These are phyloP conservation scores for Solen grandis DNA, from an alignment of 1,140 invertebrate species.

Conservation along the genomic window DNA sequence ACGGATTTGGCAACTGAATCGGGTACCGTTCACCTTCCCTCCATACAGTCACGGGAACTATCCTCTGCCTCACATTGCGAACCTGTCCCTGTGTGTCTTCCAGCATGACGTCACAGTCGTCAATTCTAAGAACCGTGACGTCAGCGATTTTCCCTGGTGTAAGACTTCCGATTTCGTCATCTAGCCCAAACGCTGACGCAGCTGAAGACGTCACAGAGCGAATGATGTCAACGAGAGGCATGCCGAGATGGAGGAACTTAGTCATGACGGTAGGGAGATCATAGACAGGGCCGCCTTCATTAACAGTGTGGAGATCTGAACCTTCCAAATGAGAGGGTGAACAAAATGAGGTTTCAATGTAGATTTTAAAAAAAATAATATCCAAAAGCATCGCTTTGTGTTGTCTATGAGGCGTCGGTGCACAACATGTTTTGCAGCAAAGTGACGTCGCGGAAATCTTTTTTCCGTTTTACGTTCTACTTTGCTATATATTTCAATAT, in stretches of 20 bases:
- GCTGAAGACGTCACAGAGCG: constrained; percentile 68
- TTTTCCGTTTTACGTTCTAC: too few species aligned
- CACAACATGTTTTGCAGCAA: too few species aligned
- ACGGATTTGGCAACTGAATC: constrained; percentile 42
- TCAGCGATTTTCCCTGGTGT: constrained; percentile 69
- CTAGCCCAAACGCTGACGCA: constrained; percentile 65
- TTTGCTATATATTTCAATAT: too few species aligned
- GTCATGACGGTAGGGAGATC: constrained; percentile 74
- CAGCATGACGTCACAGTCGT: constrained; percentile 61
- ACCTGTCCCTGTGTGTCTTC: constrained; percentile 67
- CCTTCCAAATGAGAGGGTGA: too few species aligned
- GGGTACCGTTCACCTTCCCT: constrained; percentile 58
- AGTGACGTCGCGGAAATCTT: too few species aligned
- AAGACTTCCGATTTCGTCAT: constrained; percentile 64
- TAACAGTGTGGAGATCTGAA: constrained; percentile 73
- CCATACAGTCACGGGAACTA: constrained; percentile 73
- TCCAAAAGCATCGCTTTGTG: too few species aligned
- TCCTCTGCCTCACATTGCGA: constrained; percentile 55
- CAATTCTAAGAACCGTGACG: constrained; percentile 70
- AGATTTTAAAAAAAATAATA: too few species aligned
- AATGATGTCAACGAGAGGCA: constrained; percentile 72
- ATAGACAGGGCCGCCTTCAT: constrained; percentile 70
- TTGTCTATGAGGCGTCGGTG: too few species aligned
- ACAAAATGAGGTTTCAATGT: too few species aligned
- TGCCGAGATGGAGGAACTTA: constrained; percentile 75